Base-by-base conservation (phyloP, 2,888 invertebrate species). In the Folsomia manolachei region DNA sequence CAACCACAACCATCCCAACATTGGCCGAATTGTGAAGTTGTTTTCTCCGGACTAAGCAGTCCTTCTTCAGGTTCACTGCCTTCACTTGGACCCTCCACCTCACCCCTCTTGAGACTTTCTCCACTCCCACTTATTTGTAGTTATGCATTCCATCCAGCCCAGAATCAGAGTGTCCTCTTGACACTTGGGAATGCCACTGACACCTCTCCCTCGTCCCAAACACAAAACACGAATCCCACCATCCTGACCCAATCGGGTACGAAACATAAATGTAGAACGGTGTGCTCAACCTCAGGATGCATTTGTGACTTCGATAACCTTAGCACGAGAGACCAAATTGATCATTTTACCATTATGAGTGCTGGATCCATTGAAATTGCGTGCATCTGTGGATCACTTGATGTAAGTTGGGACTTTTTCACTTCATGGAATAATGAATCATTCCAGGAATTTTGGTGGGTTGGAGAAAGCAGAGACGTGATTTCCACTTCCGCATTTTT, bases 81-180 rank as follows among this genome's bases (percentile, higher is more conserved):
- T 53, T 4, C 9, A 7, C 11, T 21, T 56, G 60, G 66, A 66
- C 66, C 66, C 7, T 51, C 25, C n/a, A 25, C 14, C 56, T 67
- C 56, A 56, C 56, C 56, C 56, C 67, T 67, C 67, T 24, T 67
- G 26, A 67, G 60, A 60, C 56, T 53, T 11, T 9, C 39, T 27
- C 25, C 56, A 24, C 56, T 67, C 18, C 67, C 67, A 2, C 11
- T 67, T 18, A 25, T 23, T 19, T 67, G 67, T 21, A 24, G 56
- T 27, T 67, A 67, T 67, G 53, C 67, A 67, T 56, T 67, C 53
- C 67, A 67, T 19, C 67, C 67, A 24, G 60, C 26, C 2, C 56
- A 39, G 53, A 67, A 67, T 67, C 67, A 67, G 27, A 67, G 67
- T 67, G 60, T 67, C 27, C 11, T 67, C 27, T 26, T 67, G 53